Conservation (phyloP, 2,113 vertebrate species). For the Otis tarda region DNA sequence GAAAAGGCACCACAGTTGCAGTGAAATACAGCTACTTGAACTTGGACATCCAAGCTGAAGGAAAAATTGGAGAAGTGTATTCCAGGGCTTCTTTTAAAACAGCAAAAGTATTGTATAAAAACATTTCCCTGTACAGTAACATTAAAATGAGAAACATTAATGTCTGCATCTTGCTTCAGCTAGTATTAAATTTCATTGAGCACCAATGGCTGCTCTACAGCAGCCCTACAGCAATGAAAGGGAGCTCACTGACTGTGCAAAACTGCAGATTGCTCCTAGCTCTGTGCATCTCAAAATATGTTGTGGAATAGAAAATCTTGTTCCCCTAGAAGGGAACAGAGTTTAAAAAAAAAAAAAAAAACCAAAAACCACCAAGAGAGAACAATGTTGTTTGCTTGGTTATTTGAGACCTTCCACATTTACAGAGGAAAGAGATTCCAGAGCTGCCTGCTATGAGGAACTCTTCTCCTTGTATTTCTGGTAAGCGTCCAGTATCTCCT, state of each 20-base stretch:
- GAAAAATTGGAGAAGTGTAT: not conserved
- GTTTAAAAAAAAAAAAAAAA: not conserved
- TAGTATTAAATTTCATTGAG: not conserved
- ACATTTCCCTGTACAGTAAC: not conserved
- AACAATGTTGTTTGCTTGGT: not conserved
- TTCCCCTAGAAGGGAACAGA: not conserved
- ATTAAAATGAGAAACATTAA: not conserved
- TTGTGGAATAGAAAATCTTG: not conserved
- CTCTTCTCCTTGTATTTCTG: constrained; percentile 67
- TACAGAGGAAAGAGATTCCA: not conserved
- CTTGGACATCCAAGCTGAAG: not conserved
- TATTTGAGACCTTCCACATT: not conserved
- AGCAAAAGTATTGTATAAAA: not conserved
- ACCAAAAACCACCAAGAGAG: not conserved
- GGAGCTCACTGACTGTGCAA: not conserved
- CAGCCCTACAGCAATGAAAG: not conserved
- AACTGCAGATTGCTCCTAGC: not conserved
- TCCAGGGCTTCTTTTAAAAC: not conserved
- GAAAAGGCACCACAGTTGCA: not conserved
- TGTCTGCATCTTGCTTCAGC: not conserved
- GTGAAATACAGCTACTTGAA: constrained; percentile 13
- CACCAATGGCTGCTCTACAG: not conserved
- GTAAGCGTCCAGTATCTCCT: constrained; percentile 81
- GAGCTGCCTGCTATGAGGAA: not conserved
- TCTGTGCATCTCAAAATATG: not conserved